A percentile compares a stretch with the other conserved stretches of the same genome.
Evolutionary conservation across 2,888 invertebrate genomes (phyloP).

Genomic region (Hydrotaea cyrtoneurina): DNA sequence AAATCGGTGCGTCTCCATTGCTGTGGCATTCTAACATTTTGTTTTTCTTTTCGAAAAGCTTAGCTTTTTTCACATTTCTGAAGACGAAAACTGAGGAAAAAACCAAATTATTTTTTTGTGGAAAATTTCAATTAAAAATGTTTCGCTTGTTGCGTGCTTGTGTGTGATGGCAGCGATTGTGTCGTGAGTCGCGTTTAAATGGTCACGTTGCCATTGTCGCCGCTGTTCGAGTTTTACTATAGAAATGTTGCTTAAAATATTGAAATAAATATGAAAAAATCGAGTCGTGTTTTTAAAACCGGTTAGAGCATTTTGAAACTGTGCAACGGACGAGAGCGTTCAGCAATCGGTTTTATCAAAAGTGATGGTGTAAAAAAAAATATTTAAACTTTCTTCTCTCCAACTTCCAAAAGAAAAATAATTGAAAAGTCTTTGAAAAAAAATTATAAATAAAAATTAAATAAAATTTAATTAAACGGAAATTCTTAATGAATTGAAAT

Average conservation of each 20-base stretch:
- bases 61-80: too few species aligned
- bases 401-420: too few species aligned
- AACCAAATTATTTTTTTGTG: not conserved
- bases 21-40: not conserved
- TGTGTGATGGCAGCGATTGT: not conserved
- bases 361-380: not conserved
- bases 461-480: not conserved
- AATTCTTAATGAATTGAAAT: too few species aligned
- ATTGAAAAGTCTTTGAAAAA: not conserved
- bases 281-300: not conserved
- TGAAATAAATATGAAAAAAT: not conserved
- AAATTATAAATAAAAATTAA: too few species aligned
- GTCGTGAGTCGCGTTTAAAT: not conserved
- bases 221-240: not conserved
- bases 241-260: not conserved
- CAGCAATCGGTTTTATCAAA: not conserved
- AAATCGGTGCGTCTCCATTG: not conserved
- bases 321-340: not conserved
- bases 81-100: too few species aligned
- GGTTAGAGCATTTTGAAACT: conserved; percentile 5
- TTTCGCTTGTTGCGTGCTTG: too few species aligned
- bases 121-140: not conserved
- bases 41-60: not conserved
- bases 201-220: not conserved
- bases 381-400: too few species aligned